Evolutionary conservation across 2,113 vertebrate genomes (phyloP), one percentile per base, ranked within the genome.

Genomic region (Urocynchramus pylzowi): DNA sequence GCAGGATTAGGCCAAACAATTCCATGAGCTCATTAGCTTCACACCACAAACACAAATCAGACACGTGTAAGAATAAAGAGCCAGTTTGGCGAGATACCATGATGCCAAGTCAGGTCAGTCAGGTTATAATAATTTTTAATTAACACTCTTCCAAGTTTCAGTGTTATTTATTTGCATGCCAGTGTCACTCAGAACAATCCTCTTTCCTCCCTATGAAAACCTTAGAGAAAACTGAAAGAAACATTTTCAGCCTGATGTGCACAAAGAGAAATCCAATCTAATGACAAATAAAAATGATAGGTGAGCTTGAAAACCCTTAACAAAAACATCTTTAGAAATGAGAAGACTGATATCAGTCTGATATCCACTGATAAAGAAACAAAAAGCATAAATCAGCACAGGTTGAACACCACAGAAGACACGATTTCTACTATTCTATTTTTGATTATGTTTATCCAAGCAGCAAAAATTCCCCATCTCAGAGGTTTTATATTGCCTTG

Each of bases 81-180:
- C 91, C 77, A 96, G 95, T 97, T 67, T 89, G 85, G 83, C 60
- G 5, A 92, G 90, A 92, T 92, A 96, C 85, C 91, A 53, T 9
- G 44, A 90, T 84, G 87, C 89, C 89, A 95, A 89, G 88, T 78
- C 95, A 95, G 90, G 91, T 74, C 93, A 94, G 85, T 89, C 97
- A 97, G 85, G 85, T 95, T 97, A 85, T 93, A 96, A 94, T 85
- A 90, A 88, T 53, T 93, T 83, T 92, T 95, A 97, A 97, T 96
- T 97, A 97, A 93, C 44, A 69, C 92, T 89, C 90, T 93, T 87
- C 61, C 85, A 92, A 95, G 91, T 95, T 97, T 91, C 95, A 96
- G 89, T 95, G 92, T 94, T 94, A 95, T 75, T 93, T 95, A 90
- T 88, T 93, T 95, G 67, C 75, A 64, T 26, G 68, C 57, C 69